Base-by-base conservation (phyloP, 2,113 vertebrate species). In the Raja brachyura region DNA sequence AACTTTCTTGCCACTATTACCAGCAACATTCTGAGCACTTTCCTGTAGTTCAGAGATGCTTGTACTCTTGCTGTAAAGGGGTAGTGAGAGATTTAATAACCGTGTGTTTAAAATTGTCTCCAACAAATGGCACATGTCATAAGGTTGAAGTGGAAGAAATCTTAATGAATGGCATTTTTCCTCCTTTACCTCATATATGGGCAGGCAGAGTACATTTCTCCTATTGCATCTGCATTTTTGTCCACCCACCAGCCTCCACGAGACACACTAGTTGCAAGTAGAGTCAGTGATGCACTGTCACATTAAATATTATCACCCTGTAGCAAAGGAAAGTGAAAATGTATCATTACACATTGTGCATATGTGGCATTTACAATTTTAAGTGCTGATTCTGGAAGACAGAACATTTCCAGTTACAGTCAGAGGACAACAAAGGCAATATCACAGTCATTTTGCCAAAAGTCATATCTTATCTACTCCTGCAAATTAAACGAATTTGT, bases 291-390 rank as follows among this genome's bases (percentile, higher is more conserved):
- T 88, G n/a, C 5, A 14, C 14, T 88, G 59, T 33, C n/a, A n/a
- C 14, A 88, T 88, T 88, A 88, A 88, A 66, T 88, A 92, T 92
- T 73, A 14, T 39, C 33, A 70, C 39, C 25, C 39, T 39, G 48
- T 48, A 0, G 9, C 39, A 73, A 3, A 92, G 20, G 33, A 18
- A 92, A 28, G 20, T 92, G 83, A 92, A 92, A 92, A 70, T 92
- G 18, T 73, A 73, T 18, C 68, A 73, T 39, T 73, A 74, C 25
- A 54, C 22, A 92, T 11, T 92, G 9, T 28, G 11, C 61, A 73
- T 22, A 3, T 92, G 66, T 92, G 90, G 73, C 90, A 92, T 92
- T 92, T 73, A 73, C 90, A 73, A 73, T 73, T 48, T 18, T 22
- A 74, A 92, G 20, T 92, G 68, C 39, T 54, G 20, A 92, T 54